A percentile compares a stretch with the other conserved stretches of the same genome.
Conservation (phyloP, 2,888 invertebrate genomes). For the Drosophila phalerata region DNA sequence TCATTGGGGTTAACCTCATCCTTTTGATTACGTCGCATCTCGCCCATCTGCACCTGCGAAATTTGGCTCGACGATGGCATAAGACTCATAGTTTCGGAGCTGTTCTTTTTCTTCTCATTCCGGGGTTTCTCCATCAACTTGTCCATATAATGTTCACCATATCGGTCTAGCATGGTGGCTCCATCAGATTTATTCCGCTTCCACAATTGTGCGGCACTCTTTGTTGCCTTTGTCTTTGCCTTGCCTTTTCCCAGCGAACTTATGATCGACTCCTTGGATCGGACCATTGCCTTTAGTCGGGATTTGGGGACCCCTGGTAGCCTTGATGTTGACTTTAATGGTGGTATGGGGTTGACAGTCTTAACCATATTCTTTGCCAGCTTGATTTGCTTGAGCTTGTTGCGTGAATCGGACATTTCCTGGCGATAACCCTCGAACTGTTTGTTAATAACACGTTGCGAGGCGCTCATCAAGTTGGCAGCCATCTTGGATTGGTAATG, state of each 20-base stretch:
- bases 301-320: not conserved
- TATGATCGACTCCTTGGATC: not conserved
- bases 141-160: not conserved
- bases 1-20: not conserved
- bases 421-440: conserved; percentile 25
- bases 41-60: conserved; percentile 16
- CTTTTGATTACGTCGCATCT: conserved; percentile 25
- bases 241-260: not conserved
- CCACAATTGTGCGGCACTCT: conserved; percentile 7
- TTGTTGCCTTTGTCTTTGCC: not conserved
- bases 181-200: not conserved
- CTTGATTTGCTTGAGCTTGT: not conserved
- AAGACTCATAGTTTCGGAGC: not conserved
- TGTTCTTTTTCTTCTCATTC: not conserved
- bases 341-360: conserved; percentile 27
- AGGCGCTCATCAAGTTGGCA: conserved; percentile 50
- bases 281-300: not conserved
- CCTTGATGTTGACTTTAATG: not conserved
- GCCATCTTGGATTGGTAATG: conserved; percentile 20
- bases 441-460: conserved; percentile 52
- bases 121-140: not conserved
- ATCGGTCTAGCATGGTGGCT: not conserved
- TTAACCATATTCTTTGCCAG: not conserved
- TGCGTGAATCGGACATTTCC: not conserved
- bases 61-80: not conserved